Base-by-base conservation (phyloP, 2,888 invertebrate genomes). In the Tridacna gigas region DNA sequence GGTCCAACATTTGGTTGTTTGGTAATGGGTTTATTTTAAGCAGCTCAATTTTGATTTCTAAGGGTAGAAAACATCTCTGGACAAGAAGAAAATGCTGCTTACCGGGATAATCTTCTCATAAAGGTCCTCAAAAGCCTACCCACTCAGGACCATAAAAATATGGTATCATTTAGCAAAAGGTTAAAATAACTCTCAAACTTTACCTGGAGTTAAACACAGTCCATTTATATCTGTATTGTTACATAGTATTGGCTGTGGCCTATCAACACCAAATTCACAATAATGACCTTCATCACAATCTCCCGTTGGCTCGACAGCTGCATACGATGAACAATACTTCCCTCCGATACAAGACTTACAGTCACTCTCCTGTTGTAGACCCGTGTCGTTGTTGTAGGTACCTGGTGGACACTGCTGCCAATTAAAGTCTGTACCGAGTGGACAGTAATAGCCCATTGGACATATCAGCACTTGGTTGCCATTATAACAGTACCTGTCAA, bases 331-430 rank as follows among this genome's bases (percentile, higher is more conserved):
- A 86, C 94, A 94, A 86, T 93, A 94, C 71, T 90, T 83, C 13
- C 94, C 94, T 0, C 94, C 94, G 4, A 91, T 88, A 80, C 94
- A 94, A 1, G 90, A 86, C 28, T 86, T 90, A 84, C 94, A 94
- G 80, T 94, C 91, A 18, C 76, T 71, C n/a, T 74, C 81, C 9
- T 63, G 74, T 12, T 89, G 81, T 56, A 93, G 89, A 0, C 92
- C 94, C 0, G 94, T 94, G 74, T 92, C 90, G 78, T 94, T 93
- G 91, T 91, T 93, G 88, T 91, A 94, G 4, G 94, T 94, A 28
- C 94, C 94, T 12, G 90, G 88, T 73, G 93, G 93, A 77, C 92
- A 92, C 18, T 89, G 90, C 79, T 91, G 91, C 93, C 93, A 93
- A 89, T 93, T 90, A 77, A 90, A 84, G 26, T 92, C 93, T 20